Evolutionary conservation across 2,113 vertebrate species (phyloP), one percentile per base, ranked within the genome.

Genomic region (Pachyramphus minor): DNA sequence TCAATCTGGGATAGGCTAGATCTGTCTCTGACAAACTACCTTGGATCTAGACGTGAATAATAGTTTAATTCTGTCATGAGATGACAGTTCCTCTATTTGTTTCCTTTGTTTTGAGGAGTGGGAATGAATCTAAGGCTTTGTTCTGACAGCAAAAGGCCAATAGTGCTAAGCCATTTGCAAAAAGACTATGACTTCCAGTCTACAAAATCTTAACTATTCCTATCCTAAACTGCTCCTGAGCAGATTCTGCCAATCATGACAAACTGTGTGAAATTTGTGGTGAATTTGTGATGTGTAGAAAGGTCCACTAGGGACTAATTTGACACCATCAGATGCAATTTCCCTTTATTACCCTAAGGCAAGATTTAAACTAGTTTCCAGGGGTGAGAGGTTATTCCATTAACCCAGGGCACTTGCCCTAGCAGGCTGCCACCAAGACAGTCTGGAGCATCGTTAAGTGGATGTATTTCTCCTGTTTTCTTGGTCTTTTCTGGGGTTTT

Each of bases 281-380:
- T 89, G 84, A 94, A 89, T 94, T 94, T 95, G 74, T 95, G 96
- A 95, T 90, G 90, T 47, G 74, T 64, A 84, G 68, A 79, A 86
- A 94, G 93, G 53, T 92, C 90, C 95, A 47, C 80, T 45, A 95
- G 95, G 95, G 96, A 97, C 74, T 97, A 95, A 97, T 97, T 96
- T 97, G 96, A 95, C 85, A 93, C 94, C 88, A 90, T 97, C 89
- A 95, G 79, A 95, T 93, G 89, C 80, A 96, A 96, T 97, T 96
- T 95, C 81, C 74, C 60, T 96, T 95, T 95, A 88, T 96, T 92
- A 93, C 95, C 95, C 90, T 96, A 91, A 97, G 90, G 94, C 95
- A 94, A 97, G 94, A 79, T 97, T 97, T 95, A 94, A 97, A 97
- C 93, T 96, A 93, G 96, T 95, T 97, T 97, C 89, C 91, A 90